Evolutionary conservation across 2,113 vertebrate species (phyloP).

Genomic region (Hemichromis elongatus): DNA sequence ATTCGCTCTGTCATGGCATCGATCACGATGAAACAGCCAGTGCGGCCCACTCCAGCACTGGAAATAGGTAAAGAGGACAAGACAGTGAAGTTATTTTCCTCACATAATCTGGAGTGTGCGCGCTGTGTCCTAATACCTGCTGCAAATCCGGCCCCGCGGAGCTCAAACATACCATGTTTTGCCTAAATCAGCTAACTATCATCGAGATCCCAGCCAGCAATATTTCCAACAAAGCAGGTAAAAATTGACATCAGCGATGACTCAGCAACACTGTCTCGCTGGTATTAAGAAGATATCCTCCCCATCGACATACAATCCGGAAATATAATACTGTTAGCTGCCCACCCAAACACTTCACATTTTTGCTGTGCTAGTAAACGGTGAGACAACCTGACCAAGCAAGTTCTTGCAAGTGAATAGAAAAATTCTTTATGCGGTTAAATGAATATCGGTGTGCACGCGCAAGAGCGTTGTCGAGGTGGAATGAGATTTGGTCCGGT

Average conservation of each 20-base stretch:
- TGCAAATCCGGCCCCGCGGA: background rate
- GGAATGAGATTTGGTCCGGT: slow-evolving; percentile 37
- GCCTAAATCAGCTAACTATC: slow-evolving; percentile 29
- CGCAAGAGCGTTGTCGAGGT: slow-evolving; percentile 6
- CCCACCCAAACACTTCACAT: slow-evolving; percentile 62
- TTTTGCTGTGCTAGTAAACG: slow-evolving; percentile 54
- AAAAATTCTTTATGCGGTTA: slow-evolving; percentile 43
- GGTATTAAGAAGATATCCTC: slow-evolving; percentile 46
- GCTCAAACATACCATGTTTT: background rate
- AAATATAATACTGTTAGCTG: slow-evolving; percentile 56
- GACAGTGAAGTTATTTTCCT: background rate
- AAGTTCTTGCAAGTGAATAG: slow-evolving; percentile 39
- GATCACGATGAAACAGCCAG: slow-evolving; percentile 98
- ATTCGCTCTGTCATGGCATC: slow-evolving; percentile 97
- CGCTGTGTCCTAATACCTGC: background rate
- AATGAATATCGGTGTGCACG: slow-evolving; percentile 28
- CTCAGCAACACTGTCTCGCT: slow-evolving; percentile 45
- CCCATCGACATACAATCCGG: slow-evolving; percentile 48
- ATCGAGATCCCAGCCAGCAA: slow-evolving; percentile 44
- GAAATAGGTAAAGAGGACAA: background rate
- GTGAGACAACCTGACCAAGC: slow-evolving; percentile 55
- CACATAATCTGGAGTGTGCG: background rate
- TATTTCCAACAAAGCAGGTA: slow-evolving; percentile 43
- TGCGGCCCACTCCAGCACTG: slow-evolving; percentile 95
- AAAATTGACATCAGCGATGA: slow-evolving; percentile 55